Evolutionary conservation across 1,140 invertebrate genomes (phyloP).

Genomic region (Procambarus virginalis): DNA sequence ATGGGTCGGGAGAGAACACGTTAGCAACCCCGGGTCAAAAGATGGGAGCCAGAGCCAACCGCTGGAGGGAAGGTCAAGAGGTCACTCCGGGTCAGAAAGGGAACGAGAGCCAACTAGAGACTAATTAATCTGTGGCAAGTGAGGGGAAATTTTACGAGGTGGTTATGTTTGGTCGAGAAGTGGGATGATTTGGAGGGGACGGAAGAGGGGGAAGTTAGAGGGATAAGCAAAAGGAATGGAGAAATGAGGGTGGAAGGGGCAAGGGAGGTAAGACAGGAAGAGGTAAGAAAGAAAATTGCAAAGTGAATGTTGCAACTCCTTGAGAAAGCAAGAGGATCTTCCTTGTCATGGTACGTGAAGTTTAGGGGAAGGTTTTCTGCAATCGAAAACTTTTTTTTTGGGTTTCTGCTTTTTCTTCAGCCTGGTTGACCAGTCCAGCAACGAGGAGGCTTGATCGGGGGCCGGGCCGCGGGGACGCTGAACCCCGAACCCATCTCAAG

Average conservation of each 20-base stretch:
- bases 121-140: conserved; percentile 27
- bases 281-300: neutral
- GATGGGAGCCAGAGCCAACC: neutral
- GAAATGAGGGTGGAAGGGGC: neutral
- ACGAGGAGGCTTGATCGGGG: too few relatives aligned
- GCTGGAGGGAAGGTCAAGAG: neutral
- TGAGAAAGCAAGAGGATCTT: neutral
- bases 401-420: too few relatives aligned
- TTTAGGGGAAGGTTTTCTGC: too few relatives aligned
- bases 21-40: too few relatives aligned
- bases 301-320: neutral
- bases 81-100: neutral
- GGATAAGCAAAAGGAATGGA: neutral
- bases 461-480: too few relatives aligned
- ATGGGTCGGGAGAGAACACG: neutral
- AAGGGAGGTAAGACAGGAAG: neutral
- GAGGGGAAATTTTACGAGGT: conserved; percentile 18
- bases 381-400: too few relatives aligned
- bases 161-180: neutral
- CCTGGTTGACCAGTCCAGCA: too few relatives aligned
- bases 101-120: conserved; percentile 19
- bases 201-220: neutral
- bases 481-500: too few relatives aligned
- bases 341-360: too few relatives aligned
- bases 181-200: neutral